Base-by-base conservation (phyloP, 2,888 invertebrate genomes). In the Cephus nigrinus region DNA sequence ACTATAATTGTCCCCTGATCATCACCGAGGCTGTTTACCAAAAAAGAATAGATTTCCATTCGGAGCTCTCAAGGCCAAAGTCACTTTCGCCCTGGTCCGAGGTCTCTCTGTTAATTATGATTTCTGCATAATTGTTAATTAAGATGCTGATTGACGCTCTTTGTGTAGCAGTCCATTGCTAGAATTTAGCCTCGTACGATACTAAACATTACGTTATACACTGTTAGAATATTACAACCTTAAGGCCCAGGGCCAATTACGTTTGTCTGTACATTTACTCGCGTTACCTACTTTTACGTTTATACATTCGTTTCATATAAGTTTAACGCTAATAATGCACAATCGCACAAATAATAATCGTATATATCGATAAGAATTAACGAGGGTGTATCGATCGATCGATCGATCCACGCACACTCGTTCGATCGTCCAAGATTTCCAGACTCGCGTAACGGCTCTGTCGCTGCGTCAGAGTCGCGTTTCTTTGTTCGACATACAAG, bases 141-240 rank as follows among this genome's bases (percentile, higher is more conserved):
- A 31, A 33, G 31, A 33, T 71, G 12, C 71, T 71, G 71, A 71
- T 71, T 71, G 71, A 71, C 71, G 71, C 33, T 71, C 71, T 71
- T 71, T 71, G 71, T 71, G 71, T 71, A 71, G 71, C 31, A 33
- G 71, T 23, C 12, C 30, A 33, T 32, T 71, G 71, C 31, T 31
- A 33, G 71, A 71, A 31, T 31, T 71, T 15, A 71, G 71, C 71
- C 71, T 71, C 15, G 30, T 9, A 23, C 55, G 23, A 23, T 23
- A 0, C 23, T 9, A 23, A 23, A 23, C 23, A 40, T 40, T 40
- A 40, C 15, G 40, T 15, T 0, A 23, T 55, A 23, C 23, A 55
- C 55, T 55, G 55, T 55, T 55, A 55, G 55, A 55, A 55, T 55
- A 55, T 55, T 23, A 55, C 9, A 55, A 23, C 55, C 55, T 55